phyloP scores from a whole-genome alignment of 2,797 vertebrate genomes.

The Melanitta fusca region DNA sequence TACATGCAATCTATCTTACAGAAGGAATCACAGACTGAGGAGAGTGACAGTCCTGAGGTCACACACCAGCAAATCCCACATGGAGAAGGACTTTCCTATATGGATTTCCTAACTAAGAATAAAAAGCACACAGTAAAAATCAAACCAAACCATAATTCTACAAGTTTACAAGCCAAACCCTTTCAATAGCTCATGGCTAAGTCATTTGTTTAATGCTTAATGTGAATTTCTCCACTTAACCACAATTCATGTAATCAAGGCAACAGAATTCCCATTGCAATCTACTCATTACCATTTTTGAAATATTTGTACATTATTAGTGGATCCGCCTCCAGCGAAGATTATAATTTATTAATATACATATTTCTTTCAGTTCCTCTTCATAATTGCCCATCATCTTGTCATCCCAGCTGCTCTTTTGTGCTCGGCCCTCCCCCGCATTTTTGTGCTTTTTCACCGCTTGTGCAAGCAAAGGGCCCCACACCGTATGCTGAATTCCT shows the following conservation, averaged over 20 bases:
- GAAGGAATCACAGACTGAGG: conserved; percentile 14
- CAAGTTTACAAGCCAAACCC: not conserved
- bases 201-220: not conserved
- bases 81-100: not conserved
- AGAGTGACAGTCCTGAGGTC: conserved; percentile 22
- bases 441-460: not conserved
- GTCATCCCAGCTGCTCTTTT: not conserved
- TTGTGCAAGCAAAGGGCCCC: not conserved
- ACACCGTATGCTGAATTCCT: not conserved
- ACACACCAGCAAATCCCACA: not conserved
- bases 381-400: conserved; percentile 21
- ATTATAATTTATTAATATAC: not conserved
- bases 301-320: not conserved
- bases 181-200: not conserved
- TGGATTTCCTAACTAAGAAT: not conserved
- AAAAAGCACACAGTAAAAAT: not conserved
- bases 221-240: not conserved
- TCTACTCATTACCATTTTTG: not conserved
- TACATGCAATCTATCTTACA: not conserved
- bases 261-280: not conserved
- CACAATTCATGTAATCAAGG: not conserved
- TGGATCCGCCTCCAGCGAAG: not conserved
- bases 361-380: not conserved
- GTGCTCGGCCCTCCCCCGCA: not conserved
- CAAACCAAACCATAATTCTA: not conserved